Base-by-base conservation (phyloP, 53 echinoderm and acorn worm genomes). In the Hippasteria phrygiana region DNA sequence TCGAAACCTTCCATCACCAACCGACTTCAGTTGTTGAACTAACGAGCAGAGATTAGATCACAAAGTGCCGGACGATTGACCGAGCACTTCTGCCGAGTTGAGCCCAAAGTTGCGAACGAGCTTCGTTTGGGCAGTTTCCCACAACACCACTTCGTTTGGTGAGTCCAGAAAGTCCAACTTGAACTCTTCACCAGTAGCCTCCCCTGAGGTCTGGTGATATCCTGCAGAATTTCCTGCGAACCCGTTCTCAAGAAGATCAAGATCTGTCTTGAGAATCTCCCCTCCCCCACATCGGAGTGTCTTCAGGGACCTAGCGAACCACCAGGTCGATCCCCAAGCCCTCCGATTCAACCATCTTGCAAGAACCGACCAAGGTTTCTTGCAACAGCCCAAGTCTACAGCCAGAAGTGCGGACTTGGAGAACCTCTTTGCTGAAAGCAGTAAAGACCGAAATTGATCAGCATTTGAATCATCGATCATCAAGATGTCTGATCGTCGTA, bases 401-500 rank as follows among this genome's bases (percentile, higher is more conserved):
- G 34, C 33, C 11, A 66, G 55, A 36, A 55, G 78, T 78, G 36
- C 55, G 55, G 78, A 55, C 78, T 78, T 77, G 41, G 33, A 14
- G 73, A 42, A 72, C 42, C 40, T 33, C 77, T 39, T 11, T 78
- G 62, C 27, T 55, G 33, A 40, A 39, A 26, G 42, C 43, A 42
- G 43, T 22, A 43, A 42, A 72, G 73, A 29, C 34, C 29, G 10
- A 20, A 77, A 31, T 34, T n/a, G 62, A 78, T 78, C 78, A 78
- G 78, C 62, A 78, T 39, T 78, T 62, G 16, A n/a, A n/a, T 51
- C 53, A 75, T 45, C 74, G 26, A 45, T 27, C 56, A 35, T 36
- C 62, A 78, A 40, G 59, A 78, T 78, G 78, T 78, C 78, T 78
- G 78, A 78, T 78, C 78, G 78, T 39, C 59, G 78, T 78, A 78